Conservation (phyloP, 2,888 invertebrate genomes). For the Catotricha subobsoleta region DNA sequence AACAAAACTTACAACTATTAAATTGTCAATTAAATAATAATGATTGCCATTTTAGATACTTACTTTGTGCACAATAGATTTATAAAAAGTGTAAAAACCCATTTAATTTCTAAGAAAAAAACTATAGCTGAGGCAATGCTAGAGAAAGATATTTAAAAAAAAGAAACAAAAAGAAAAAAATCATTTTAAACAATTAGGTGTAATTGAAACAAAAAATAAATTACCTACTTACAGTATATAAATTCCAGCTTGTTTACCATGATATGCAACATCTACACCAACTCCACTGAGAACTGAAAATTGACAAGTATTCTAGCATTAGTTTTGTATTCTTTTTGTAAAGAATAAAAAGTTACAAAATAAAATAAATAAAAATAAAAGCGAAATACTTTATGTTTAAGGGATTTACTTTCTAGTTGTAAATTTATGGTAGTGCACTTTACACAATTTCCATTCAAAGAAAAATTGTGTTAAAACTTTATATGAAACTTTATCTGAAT, state of each 20-base stretch:
- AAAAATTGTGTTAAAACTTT: too few species aligned
- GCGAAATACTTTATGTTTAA: too few species aligned
- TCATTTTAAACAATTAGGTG: neutral
- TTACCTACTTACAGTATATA: conserved; percentile 41
- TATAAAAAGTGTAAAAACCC: conserved; percentile 43
- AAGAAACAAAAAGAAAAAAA: neutral
- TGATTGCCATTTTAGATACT: too few species aligned
- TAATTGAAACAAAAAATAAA: neutral
- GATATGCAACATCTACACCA: conserved; percentile 42
- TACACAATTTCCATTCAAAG: too few species aligned
- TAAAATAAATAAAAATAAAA: neutral
- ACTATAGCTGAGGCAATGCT: conserved; percentile 38
- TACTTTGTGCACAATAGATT: conserved; percentile 31
- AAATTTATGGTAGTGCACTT: too few species aligned
- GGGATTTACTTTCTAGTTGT: too few species aligned
- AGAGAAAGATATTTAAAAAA: conserved; percentile 26
- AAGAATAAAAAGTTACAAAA: too few species aligned
- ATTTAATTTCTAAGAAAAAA: conserved; percentile 42
- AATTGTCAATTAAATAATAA: too few species aligned
- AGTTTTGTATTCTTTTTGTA: too few species aligned
- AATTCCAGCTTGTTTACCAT: conserved; percentile 39
- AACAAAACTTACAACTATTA: too few species aligned
- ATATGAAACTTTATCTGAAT: too few species aligned
- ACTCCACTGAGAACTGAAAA: conserved; percentile 42
- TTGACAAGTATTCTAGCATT: too few species aligned